Percentiles rank a stretch among this genome's conserved stretches.
Evolutionary conservation across 92 coral and sea anemone genomes (phyloP).

Genomic region (Epizoanthus fatuus): DNA sequence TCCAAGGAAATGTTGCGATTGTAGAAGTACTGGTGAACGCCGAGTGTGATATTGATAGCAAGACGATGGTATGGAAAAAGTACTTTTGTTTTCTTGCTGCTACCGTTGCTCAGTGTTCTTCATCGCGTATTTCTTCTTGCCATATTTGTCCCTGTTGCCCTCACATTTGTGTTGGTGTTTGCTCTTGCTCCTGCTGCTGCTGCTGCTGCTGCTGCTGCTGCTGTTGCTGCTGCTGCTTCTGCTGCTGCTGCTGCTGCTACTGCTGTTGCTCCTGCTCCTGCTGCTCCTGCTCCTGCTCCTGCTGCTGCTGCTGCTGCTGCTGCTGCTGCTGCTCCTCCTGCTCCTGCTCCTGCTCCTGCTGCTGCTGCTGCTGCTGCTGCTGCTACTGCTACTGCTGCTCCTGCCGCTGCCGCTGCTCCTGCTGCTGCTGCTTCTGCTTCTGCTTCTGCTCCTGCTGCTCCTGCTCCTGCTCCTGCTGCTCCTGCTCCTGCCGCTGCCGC

Average conservation of each 20-base stretch:
- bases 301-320: neutral
- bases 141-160: neutral
- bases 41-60: constrained; percentile 70
- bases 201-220: neutral
- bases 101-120: no score
- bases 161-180: neutral
- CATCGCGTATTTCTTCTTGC: neutral
- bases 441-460: neutral
- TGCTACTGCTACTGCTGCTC: no score
- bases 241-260: neutral
- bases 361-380: neutral
- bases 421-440: no score
- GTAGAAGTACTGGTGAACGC: constrained; percentile 69
- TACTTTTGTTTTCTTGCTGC: no score
- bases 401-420: no score
- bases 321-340: neutral
- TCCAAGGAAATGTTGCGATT: constrained; percentile 66
- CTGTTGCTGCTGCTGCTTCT: neutral
- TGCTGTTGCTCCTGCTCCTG: neutral
- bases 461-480: neutral
- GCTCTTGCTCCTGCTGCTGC: neutral
- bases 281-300: neutral
- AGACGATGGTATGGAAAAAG: constrained; percentile 62
- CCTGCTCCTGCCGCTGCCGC: no score
- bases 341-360: neutral